phyloP scores from a whole-genome alignment of 2,797 vertebrate genomes.

The Ispidina picta region DNA sequence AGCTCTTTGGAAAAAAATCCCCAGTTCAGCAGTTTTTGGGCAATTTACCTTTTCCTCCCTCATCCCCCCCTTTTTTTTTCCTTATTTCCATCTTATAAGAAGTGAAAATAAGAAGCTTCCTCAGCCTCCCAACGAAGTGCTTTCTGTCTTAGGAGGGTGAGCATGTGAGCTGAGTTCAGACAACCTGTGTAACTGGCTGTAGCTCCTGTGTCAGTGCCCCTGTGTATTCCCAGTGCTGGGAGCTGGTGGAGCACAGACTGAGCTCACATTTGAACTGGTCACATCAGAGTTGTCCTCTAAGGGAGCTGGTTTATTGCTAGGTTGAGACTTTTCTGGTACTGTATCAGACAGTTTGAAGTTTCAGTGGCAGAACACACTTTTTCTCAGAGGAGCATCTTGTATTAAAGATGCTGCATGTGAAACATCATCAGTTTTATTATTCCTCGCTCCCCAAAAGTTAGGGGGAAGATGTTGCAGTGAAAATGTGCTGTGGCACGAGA shows the following conservation, averaged over 20 bases:
- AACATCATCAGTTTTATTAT: background rate
- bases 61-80: background rate
- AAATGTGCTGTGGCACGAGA: background rate
- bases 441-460: background rate
- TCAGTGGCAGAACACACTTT: background rate
- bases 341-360: background rate
- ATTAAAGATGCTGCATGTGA: conserved; percentile 44
- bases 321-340: background rate
- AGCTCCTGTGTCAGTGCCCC: background rate
- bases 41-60: background rate
- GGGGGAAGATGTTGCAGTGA: background rate
- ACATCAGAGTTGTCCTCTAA: background rate
- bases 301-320: background rate
- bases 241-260: conserved; percentile 9
- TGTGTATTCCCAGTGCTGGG: background rate
- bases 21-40: background rate
- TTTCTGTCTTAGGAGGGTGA: background rate
- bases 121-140: background rate
- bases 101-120: background rate
- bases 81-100: background rate
- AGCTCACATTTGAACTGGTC: background rate
- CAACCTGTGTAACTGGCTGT: too few species aligned
- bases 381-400: conserved; percentile 7
- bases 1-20: background rate
- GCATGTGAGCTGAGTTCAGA: background rate